These are phyloP conservation scores for Neomonachus schauinslandi DNA, from an alignment of 2,113 vertebrate species.

Conservation along the genomic window DNA sequence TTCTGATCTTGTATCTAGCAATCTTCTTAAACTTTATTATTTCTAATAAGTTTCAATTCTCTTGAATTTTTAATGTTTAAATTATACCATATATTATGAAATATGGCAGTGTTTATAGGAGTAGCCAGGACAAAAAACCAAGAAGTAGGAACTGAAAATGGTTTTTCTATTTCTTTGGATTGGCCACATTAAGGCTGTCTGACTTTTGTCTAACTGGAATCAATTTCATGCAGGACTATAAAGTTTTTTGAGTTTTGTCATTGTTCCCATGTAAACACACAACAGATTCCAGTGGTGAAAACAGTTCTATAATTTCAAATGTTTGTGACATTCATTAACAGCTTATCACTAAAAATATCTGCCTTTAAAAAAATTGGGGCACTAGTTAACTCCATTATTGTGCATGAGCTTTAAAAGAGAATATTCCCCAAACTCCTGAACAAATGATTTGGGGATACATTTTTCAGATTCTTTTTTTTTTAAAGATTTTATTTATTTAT, in stretches of 20 bases:
- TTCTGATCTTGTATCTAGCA: background rate
- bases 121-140: background rate
- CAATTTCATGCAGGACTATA: background rate
- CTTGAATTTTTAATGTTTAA: background rate
- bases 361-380: background rate
- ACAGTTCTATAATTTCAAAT: background rate
- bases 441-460: background rate
- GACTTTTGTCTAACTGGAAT: background rate
- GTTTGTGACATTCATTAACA: background rate
- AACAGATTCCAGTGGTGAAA: background rate
- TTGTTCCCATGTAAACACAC: background rate
- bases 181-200: background rate
- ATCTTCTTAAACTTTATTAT: background rate
- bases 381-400: background rate
- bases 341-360: background rate
- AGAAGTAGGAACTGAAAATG: background rate
- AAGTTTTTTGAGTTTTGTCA: background rate
- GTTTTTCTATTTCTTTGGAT: background rate
- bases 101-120: background rate
- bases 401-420: background rate
- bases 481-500: too few species aligned
- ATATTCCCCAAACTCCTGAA: background rate
- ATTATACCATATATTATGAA: background rate
- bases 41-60: background rate
- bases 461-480: background rate